Percentiles rank a stretch among this genome's conserved stretches.
Evolutionary conservation across 64 coral and sea anemone species (phyloP).

Genomic region (Actinia equina): DNA sequence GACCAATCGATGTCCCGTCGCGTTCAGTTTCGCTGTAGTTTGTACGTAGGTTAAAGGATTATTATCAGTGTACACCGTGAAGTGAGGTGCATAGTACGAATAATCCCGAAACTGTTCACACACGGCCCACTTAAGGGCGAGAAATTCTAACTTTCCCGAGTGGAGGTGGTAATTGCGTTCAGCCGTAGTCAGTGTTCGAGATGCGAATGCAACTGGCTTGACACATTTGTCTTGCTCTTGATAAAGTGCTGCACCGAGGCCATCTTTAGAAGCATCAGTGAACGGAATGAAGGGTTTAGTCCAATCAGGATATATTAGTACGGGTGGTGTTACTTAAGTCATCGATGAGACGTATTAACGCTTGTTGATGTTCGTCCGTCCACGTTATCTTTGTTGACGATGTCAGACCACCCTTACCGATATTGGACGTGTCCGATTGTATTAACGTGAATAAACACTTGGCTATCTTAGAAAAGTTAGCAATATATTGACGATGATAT

Average conservation of each 20-base stretch:
- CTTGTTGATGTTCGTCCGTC: conserved; percentile 9
- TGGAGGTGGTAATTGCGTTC: conserved; percentile 31
- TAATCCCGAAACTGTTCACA: not conserved
- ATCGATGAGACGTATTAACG: not conserved
- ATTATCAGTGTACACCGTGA: conserved; percentile 42
- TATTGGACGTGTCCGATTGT: not conserved
- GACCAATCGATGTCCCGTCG: conserved; percentile 33
- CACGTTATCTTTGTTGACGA: conserved; percentile 14
- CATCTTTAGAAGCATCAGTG: conserved; percentile 31
- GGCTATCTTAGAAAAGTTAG: conserved; percentile 2
- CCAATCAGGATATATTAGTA: conserved; percentile 32
- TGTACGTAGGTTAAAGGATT: conserved; percentile 37
- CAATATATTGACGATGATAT: conserved; percentile 13
- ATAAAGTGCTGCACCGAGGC: conserved; percentile 19
- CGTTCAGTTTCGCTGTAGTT: conserved; percentile 22
- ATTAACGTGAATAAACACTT: too few species aligned
- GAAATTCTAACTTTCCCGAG: not conserved
- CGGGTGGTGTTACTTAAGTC: conserved; percentile 35
- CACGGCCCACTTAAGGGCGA: too few species aligned
- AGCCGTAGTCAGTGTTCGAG: conserved; percentile 6
- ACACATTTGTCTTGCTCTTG: conserved; percentile 8
- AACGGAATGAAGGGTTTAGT: conserved; percentile 14
- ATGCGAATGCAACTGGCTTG: conserved; percentile 16
- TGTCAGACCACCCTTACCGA: not conserved
- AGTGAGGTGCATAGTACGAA: conserved; percentile 19